Evolutionary conservation across 92 coral and sea anemone species (phyloP), one percentile per base, ranked within the genome.

Genomic region (Palythoa caribaeorum): DNA sequence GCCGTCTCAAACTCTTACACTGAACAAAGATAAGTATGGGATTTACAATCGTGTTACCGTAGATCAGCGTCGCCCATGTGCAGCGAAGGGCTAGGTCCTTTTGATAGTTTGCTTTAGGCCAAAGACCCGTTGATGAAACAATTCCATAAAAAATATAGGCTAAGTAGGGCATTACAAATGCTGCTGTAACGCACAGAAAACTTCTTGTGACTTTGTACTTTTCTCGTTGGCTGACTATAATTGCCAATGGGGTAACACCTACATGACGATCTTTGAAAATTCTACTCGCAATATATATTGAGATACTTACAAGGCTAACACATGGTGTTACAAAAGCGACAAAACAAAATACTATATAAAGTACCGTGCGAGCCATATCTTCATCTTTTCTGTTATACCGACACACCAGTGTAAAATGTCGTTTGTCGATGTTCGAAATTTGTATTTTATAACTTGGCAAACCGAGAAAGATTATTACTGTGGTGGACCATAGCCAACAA

Each of bases 111-210:
- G 12, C 17, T 5, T 40, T 17, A 39, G 78, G 78, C 28, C 39
- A 6, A 48, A 73, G n/a, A 73, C 40, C 63, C 7, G 20, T 28
- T 21, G 57, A 19, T 1, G 28, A 47, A 11, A 76, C 11, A 35
- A 51, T 9, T n/a, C 62, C 80, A 13, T 76, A 76, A 0, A 52
- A 9, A 16, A 21, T 76, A 21, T 76, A 76, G 14, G 8, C 38
- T 35, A 76, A 76, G 16, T 76, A 76, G 2, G 80, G 80, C 15
- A 9, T 21, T 19, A 76, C 80, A 76, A 76, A 76, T 20, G 63
- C 80, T 11, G 65, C 63, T 9, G 10, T 38, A 21, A 76, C 65
- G 50, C 8, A 9, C 13, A 76, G 80, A 48, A 76, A 52, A 20
- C 21, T 52, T 48, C 38, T 51, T 50, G 80, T 76, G 39, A 59